Evolutionary conservation across 2,888 invertebrate species (phyloP), one percentile per base, ranked within the genome.

Genomic region (Aporophyla nigra): DNA sequence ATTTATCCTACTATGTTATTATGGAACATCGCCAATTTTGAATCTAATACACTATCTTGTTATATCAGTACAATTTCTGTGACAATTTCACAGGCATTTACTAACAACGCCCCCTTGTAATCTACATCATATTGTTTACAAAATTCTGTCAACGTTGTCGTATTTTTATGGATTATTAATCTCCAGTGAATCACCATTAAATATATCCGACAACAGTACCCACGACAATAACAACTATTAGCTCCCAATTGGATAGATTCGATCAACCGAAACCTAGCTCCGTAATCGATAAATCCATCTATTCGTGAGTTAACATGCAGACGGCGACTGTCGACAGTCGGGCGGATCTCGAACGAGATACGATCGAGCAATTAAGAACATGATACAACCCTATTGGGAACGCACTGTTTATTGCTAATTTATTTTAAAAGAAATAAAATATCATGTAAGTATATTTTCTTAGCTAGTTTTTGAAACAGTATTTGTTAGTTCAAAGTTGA

Each of bases 281-380:
- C 10, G 16, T 14, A 16, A 24, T 68, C 68, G 46, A 76, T 76
- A 79, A 59, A 76, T 82, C 76, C 56, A 49, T 82, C 76, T 53
- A 68, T 63, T 81, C n/a, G 19, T 27, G 74, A 82, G 46, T 79
- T 68, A 68, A 27, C 67, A 75, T 68, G 58, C 76, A 78, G 66
- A 81, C 66, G 14, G 56, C n/a, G 49, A 67, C 16, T 53, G 68
- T 49, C 76, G 68, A 54, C 79, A 65, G 27, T 56, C 63, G 21
- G 59, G 43, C 58, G 46, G 61, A 61, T 80, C 80, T 66, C 62
- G 27, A n/a, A n/a, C 19, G 76, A 82, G 74, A 78, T 82, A 75
- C 76, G n/a, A 33, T 16, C 19, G 16, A 71, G 71, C 56, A 78
- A 80, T 63, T 78, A 78, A 65, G 49, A 33, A 24, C 24, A 65